phyloP scores from a whole-genome alignment of 1,140 invertebrate species.

The Drosophila burlai region DNA sequence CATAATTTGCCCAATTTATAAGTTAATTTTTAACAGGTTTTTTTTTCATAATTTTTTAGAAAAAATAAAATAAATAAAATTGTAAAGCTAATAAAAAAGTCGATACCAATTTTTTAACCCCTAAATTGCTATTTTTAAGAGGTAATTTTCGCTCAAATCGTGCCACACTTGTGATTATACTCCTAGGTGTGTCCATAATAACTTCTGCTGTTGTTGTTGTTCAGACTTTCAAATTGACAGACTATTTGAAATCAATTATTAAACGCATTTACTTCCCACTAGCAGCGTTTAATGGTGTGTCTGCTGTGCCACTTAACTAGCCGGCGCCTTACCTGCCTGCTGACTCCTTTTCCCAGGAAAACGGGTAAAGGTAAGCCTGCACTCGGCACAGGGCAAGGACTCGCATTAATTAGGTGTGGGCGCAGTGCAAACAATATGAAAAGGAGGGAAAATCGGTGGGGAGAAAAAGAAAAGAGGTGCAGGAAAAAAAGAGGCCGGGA shows the following conservation, averaged over 20 bases:
- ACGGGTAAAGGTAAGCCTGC: constrained; percentile 14
- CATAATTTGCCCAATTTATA: too few species aligned
- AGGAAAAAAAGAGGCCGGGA: not conserved
- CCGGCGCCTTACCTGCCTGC: too few species aligned
- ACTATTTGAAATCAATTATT: constrained; percentile 24
- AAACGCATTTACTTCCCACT: constrained; percentile 4
- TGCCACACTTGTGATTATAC: constrained; percentile 3
- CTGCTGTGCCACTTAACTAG: not conserved
- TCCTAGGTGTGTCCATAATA: not conserved
- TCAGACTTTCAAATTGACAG: constrained; percentile 9
- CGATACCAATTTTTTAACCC: too few species aligned
- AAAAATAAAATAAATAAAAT: too few species aligned
- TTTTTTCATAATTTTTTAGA: too few species aligned
- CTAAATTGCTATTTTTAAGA: not conserved
- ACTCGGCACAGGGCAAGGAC: constrained; percentile 10
- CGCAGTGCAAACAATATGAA: constrained; percentile 18
- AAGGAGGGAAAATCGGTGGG: not conserved
- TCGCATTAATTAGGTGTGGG: constrained; percentile 43
- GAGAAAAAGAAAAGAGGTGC: too few species aligned
- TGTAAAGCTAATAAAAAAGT: too few species aligned
- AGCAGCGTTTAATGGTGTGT: not conserved
- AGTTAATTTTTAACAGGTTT: too few species aligned
- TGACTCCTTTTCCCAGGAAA: not conserved
- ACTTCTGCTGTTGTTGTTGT: not conserved
- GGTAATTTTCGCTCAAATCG: not conserved